These are phyloP conservation scores for Pongo abelii DNA, from an alignment of 2,113 vertebrate genomes.

Conservation along the genomic window DNA sequence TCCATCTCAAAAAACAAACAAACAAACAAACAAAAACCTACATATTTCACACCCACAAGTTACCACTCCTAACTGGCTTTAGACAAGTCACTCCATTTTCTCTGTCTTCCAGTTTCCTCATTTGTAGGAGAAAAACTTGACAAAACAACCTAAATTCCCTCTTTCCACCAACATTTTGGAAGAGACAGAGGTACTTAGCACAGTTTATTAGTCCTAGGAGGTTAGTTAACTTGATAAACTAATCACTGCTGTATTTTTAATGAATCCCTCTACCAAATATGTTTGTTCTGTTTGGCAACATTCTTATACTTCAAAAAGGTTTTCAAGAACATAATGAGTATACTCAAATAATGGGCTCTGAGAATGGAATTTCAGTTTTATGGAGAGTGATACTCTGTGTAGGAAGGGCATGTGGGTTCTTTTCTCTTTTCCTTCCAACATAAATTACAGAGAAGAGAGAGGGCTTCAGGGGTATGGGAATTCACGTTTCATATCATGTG, in stretches of 20 bases:
- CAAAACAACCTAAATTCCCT: neutral
- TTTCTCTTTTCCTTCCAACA: neutral
- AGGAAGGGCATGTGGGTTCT: neutral
- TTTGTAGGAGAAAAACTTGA: neutral
- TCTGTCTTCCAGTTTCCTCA: neutral
- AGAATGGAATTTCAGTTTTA: neutral
- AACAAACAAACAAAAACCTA: neutral
- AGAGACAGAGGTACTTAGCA: neutral
- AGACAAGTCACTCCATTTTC: neutral
- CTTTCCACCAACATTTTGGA: constrained; percentile 7
- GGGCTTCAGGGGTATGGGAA: neutral
- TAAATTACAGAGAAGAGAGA: neutral
- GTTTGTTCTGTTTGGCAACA: neutral
- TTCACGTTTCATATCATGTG: constrained; percentile 26
- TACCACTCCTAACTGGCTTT: neutral
- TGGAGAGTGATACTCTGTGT: neutral
- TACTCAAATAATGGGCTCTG: neutral
- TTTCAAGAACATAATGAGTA: neutral
- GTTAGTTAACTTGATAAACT: neutral
- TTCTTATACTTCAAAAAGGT: neutral
- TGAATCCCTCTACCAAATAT: neutral
- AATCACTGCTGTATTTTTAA: neutral
- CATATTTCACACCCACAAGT: neutral
- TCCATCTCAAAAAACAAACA: no score
- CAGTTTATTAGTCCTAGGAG: neutral